Evolutionary conservation across 2,797 vertebrate species (phyloP).

Genomic region (Crotalus adamanteus): DNA sequence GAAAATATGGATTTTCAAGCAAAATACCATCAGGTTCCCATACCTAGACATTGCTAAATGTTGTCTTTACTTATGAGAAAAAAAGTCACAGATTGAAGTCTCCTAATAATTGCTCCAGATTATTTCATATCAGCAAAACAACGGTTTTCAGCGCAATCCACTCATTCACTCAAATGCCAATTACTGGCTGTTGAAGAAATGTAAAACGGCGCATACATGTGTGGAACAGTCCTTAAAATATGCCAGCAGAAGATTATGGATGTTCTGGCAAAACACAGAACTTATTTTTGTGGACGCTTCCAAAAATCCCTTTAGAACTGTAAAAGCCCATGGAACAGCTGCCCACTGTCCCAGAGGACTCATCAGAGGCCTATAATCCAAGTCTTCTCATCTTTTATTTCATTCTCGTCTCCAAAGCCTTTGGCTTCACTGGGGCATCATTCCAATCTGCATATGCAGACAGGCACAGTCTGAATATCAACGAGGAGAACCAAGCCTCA

Average conservation of each 20-base stretch:
- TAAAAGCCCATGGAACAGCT: background rate
- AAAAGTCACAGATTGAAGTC: background rate
- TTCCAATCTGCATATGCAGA: background rate
- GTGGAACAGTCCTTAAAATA: background rate
- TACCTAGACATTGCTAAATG: background rate
- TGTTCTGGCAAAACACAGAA: background rate
- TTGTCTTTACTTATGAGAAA: background rate
- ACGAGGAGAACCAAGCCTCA: background rate
- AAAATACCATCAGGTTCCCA: background rate
- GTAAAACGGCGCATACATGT: background rate
- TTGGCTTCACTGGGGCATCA: background rate
- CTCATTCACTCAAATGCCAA: background rate
- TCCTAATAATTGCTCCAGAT: background rate
- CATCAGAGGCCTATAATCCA: background rate
- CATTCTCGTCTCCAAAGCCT: background rate
- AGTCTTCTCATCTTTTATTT: background rate
- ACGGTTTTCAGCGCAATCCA: background rate
- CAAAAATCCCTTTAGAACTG: slow-evolving; percentile 1
- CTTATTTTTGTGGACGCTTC: background rate
- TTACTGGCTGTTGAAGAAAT: background rate
- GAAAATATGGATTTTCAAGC: background rate
- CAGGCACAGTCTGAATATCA: background rate
- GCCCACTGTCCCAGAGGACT: background rate
- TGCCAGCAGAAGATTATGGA: background rate
- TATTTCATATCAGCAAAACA: background rate